These are phyloP conservation scores for Hapalemur alaotrensis DNA, from an alignment of 2,797 vertebrate genomes.

Conservation along the genomic window DNA sequence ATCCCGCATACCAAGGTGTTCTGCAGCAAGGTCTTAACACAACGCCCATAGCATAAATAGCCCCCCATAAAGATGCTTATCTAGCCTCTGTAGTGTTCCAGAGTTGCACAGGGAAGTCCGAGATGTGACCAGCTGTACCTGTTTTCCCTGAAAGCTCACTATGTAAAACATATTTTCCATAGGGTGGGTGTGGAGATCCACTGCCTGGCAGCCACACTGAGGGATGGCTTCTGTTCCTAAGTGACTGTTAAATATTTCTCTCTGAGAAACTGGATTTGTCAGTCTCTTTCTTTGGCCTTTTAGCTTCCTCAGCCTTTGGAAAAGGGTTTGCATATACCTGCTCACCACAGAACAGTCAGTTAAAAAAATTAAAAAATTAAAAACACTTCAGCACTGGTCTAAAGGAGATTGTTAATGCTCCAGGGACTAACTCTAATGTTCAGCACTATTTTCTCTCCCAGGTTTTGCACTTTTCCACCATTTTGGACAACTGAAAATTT, in stretches of 20 bases:
- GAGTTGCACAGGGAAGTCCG: not conserved
- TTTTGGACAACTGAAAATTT: not conserved
- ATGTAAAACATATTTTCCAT: too few species aligned
- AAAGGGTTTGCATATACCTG: not conserved
- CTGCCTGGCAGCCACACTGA: too few species aligned
- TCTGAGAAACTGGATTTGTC: not conserved
- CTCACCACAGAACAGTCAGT: not conserved
- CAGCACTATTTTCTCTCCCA: not conserved
- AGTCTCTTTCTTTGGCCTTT: not conserved
- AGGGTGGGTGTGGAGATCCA: too few species aligned
- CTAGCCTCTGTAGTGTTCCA: not conserved
- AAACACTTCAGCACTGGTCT: not conserved
- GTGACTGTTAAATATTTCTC: not conserved
- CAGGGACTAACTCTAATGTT: not conserved
- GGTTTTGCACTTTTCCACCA: not conserved
- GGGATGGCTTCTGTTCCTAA: too few species aligned
- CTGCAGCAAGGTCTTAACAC: not conserved
- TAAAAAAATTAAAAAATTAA: not conserved
- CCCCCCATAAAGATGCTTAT: not conserved
- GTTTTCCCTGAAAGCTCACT: too few species aligned
- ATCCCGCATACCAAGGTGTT: not conserved
- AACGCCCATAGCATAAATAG: not conserved
- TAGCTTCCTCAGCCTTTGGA: not conserved
- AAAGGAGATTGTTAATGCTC: not conserved
- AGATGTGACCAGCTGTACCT: too few species aligned